A percentile compares a stretch with the other conserved stretches of the same genome.
phyloP scores from a whole-genome alignment of 1,140 invertebrate species.

The Tetragnatha versicolor region DNA sequence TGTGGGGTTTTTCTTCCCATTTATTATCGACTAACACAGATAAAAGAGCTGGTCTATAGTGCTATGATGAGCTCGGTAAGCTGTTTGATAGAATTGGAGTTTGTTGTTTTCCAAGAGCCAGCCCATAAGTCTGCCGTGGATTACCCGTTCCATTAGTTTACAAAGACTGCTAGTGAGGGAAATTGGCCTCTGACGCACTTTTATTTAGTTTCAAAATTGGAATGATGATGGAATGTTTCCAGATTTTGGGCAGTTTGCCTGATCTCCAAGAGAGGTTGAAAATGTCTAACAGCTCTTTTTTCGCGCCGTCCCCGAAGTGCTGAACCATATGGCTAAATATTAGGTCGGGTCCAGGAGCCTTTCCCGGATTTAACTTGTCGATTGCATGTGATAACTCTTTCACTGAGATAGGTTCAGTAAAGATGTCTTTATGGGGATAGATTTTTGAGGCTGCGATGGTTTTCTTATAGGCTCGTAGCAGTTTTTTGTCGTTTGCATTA shows the following conservation, averaged over 20 bases:
- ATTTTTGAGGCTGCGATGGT: neutral
- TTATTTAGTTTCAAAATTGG: constrained; percentile 6
- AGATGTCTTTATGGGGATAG: neutral
- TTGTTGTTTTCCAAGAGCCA: constrained; percentile 3
- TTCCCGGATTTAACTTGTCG: neutral
- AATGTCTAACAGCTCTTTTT: neutral
- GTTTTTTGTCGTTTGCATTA: neutral
- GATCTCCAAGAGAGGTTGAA: neutral
- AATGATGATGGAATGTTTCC: neutral
- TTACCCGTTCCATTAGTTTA: neutral
- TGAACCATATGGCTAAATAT: neutral
- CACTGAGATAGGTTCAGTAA: neutral
- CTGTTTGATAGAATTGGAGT: constrained; percentile 14
- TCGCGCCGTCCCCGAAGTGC: neutral
- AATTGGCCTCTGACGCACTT: neutral
- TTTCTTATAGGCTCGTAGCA: neutral
- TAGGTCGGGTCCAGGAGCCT: neutral
- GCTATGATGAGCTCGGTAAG: constrained; percentile 1
- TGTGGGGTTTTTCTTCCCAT: neutral
- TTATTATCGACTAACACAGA: neutral
- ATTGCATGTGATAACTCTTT: neutral
- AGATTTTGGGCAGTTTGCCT: neutral
- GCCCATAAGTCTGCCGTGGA: neutral
- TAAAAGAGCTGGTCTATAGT: neutral
- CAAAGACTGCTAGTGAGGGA: neutral